These are phyloP conservation scores for Eristalinus sepulchralis DNA, from an alignment of 2,888 invertebrate genomes.

Conservation along the genomic window DNA sequence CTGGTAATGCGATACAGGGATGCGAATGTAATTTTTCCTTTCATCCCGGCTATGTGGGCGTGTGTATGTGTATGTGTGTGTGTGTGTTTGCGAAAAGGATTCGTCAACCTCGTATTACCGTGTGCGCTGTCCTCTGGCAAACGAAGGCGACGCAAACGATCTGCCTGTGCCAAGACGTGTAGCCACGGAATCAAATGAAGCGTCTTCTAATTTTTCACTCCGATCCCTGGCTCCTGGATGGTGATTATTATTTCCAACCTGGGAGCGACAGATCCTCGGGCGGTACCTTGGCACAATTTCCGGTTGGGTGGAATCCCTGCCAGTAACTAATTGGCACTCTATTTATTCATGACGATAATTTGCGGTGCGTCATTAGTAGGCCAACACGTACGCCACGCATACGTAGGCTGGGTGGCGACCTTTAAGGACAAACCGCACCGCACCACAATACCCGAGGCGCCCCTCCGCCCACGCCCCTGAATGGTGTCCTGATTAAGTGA, in stretches of 20 bases:
- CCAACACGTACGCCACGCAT: conserved; percentile 19
- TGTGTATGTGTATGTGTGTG: conserved; percentile 16
- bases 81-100: conserved; percentile 36
- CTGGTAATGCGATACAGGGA: conserved; percentile 46
- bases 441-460: background rate
- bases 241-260: conserved; percentile 50
- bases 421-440: background rate
- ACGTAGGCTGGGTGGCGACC: background rate
- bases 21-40: conserved; percentile 43
- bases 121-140: background rate
- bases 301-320: conserved; percentile 34
- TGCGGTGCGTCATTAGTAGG: conserved; percentile 48
- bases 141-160: background rate
- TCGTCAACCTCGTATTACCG: conserved; percentile 26
- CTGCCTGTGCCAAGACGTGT: conserved; percentile 68
- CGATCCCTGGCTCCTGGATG: conserved; percentile 60
- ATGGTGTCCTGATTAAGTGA: conserved; percentile 34
- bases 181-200: conserved; percentile 75
- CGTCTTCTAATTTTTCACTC: conserved; percentile 78
- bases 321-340: conserved; percentile 63
- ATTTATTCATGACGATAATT: conserved; percentile 68
- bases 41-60: background rate
- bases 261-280: background rate
- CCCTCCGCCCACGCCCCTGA: background rate
- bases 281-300: background rate